These are phyloP conservation scores for Narcine bancroftii DNA, from an alignment of 2,113 vertebrate genomes.

Conservation along the genomic window DNA sequence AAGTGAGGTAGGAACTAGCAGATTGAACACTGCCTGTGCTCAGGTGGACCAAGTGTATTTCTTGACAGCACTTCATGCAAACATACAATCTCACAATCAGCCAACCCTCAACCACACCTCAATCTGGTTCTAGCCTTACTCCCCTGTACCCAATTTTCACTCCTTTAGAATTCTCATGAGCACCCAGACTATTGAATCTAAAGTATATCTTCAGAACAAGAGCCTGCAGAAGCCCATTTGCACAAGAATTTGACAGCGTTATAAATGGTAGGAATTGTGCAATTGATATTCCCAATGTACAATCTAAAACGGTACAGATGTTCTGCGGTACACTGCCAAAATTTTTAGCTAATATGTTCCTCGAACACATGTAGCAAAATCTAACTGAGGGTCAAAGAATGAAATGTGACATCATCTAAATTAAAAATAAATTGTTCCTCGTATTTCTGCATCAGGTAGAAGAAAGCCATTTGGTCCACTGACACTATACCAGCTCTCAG, in stretches of 20 bases:
- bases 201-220: background rate
- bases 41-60: too few relatives aligned
- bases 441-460: too few relatives aligned
- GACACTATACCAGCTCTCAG: too few relatives aligned
- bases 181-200: background rate
- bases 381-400: background rate
- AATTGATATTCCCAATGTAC: background rate
- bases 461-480: too few relatives aligned
- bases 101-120: too few relatives aligned
- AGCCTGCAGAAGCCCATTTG: background rate
- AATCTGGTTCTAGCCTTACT: too few relatives aligned
- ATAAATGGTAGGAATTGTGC: background rate
- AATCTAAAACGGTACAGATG: background rate
- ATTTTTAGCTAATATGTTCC: background rate
- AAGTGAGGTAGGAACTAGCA: too few relatives aligned
- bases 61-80: too few relatives aligned
- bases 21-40: too few relatives aligned
- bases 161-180: too few relatives aligned
- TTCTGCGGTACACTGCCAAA: background rate
- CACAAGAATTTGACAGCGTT: background rate
- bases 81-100: too few relatives aligned
- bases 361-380: background rate
- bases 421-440: background rate
- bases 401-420: background rate
- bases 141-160: too few relatives aligned